These are phyloP conservation scores for Agriotes lineatus DNA, from an alignment of 2,888 invertebrate genomes.

Conservation along the genomic window DNA sequence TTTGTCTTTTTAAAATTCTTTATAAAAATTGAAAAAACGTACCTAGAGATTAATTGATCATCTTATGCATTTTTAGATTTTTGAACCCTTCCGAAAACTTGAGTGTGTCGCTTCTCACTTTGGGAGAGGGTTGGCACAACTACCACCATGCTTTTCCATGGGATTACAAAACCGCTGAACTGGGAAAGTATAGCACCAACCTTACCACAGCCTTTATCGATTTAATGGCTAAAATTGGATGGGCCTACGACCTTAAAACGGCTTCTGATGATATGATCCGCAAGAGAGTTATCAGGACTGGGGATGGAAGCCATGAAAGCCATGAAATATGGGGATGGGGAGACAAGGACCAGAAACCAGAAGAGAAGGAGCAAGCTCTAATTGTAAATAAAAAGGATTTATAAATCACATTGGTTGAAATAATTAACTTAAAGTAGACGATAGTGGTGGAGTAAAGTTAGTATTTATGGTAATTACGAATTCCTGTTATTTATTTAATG, in stretches of 20 bases:
- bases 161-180: slow-evolving; percentile 92
- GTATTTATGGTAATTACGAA: too few relatives aligned
- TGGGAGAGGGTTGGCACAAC: slow-evolving; percentile 88
- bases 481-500: too few relatives aligned
- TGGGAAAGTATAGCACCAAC: slow-evolving; percentile 74
- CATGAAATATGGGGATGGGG: slow-evolving; percentile 92
- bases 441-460: too few relatives aligned
- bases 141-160: slow-evolving; percentile 95
- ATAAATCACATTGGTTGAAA: too few relatives aligned
- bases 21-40: too few relatives aligned
- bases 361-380: too few relatives aligned
- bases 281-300: slow-evolving; percentile 78
- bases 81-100: slow-evolving; percentile 86
- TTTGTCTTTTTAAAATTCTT: too few relatives aligned
- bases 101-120: slow-evolving; percentile 77
- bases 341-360: slow-evolving; percentile 70
- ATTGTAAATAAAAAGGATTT: too few relatives aligned
- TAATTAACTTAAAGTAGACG: too few relatives aligned
- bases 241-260: slow-evolving; percentile 82
- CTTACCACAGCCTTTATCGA: slow-evolving; percentile 79
- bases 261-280: slow-evolving; percentile 77
- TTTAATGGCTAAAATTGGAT: slow-evolving; percentile 75
- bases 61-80: slow-evolving; percentile 71
- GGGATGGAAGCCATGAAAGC: slow-evolving; percentile 74
- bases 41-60: background rate